A percentile compares a stretch with the other conserved stretches of the same genome.
Evolutionary conservation across 2,888 invertebrate genomes (phyloP).

Genomic region (Limnephilus marmoratus): DNA sequence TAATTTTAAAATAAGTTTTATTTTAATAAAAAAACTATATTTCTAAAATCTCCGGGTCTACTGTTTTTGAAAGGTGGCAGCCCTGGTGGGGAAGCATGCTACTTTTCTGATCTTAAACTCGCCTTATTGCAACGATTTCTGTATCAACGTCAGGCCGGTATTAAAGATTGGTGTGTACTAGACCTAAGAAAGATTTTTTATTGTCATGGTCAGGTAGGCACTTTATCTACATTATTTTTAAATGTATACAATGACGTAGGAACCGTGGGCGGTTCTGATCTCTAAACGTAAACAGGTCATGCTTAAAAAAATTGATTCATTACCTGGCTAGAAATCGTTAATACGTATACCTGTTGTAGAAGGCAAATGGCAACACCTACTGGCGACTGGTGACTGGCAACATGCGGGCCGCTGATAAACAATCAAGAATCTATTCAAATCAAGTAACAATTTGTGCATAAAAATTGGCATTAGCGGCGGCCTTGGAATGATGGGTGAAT

Average conservation of each 20-base stretch:
- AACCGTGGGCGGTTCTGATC: background rate
- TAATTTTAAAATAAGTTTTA: too few species aligned
- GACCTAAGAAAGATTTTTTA: background rate
- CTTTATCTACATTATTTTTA: background rate
- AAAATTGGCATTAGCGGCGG: background rate
- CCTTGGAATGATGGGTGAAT: background rate
- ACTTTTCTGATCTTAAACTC: too few species aligned
- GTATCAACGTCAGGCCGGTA: too few species aligned
- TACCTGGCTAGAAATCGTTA: background rate
- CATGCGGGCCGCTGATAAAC: constrained; percentile 23
- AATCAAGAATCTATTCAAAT: constrained; percentile 22
- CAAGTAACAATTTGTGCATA: constrained; percentile 6
- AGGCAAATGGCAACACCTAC: background rate
- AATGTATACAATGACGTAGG: background rate
- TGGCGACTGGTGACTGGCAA: background rate
- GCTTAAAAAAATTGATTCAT: background rate
- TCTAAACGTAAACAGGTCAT: background rate
- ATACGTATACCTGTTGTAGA: too few species aligned
- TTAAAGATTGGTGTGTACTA: too few species aligned
- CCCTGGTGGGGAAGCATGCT: too few species aligned
- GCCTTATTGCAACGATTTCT: too few species aligned
- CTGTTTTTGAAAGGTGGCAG: too few species aligned
- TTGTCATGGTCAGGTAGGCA: background rate
- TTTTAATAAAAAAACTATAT: too few species aligned
- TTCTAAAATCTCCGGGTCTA: too few species aligned